These are phyloP conservation scores for Tiliqua scincoides DNA, from an alignment of 2,113 vertebrate genomes.

Conservation along the genomic window DNA sequence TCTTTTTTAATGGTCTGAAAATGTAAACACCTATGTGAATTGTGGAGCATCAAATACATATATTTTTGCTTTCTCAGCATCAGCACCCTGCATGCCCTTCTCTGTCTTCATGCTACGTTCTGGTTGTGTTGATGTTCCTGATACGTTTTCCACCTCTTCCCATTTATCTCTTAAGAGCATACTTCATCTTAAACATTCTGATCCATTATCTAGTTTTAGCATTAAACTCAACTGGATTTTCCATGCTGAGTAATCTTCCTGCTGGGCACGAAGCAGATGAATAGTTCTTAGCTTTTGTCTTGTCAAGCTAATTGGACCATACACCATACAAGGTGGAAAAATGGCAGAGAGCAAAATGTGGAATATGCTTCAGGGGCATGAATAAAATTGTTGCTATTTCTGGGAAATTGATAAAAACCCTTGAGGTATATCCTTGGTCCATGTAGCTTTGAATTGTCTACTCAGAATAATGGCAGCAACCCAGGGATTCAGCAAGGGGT, in stretches of 20 bases:
- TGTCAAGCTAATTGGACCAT: neutral
- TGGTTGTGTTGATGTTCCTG: slow-evolving; percentile 46
- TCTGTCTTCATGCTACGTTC: slow-evolving; percentile 29
- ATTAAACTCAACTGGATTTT: slow-evolving; percentile 43
- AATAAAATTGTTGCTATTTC: neutral
- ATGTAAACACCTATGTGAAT: slow-evolving; percentile 54
- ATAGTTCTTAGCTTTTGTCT: neutral
- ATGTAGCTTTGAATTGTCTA: no score
- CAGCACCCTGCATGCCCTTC: slow-evolving; percentile 17
- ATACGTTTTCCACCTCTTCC: slow-evolving; percentile 9
- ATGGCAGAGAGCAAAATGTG: neutral
- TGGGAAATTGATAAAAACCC: slow-evolving; percentile 12
- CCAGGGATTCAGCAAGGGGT: no score
- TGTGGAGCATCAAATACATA: slow-evolving; percentile 8
- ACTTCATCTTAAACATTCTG: slow-evolving; percentile 50
- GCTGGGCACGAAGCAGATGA: neutral
- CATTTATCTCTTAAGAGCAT: slow-evolving; percentile 49
- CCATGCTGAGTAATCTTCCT: neutral
- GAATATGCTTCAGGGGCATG: neutral
- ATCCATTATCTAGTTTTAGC: slow-evolving; percentile 39
- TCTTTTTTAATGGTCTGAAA: slow-evolving; percentile 55
- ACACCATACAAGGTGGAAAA: neutral
- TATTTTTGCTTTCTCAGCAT: slow-evolving; percentile 46
- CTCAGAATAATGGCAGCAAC: no score
- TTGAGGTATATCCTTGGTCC: neutral